These are phyloP conservation scores for Patella pellucida DNA, from an alignment of 2,888 invertebrate species.

Conservation along the genomic window DNA sequence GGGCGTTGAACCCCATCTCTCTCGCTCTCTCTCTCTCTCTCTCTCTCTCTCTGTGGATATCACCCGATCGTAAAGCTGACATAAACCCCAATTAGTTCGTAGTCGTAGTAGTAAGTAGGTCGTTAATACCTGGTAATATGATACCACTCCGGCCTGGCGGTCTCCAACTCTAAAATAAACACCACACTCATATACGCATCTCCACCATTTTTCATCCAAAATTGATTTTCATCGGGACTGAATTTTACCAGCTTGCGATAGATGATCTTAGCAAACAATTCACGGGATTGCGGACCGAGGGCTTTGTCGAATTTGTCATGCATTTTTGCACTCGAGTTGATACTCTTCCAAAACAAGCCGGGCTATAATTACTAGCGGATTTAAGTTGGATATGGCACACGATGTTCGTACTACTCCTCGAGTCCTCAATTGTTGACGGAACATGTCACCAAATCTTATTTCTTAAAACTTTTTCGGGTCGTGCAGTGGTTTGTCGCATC, in stretches of 20 bases:
- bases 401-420: neutral
- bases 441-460: neutral
- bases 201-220: neutral
- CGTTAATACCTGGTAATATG: too few relatives aligned
- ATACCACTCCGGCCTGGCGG: too few relatives aligned
- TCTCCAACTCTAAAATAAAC: neutral
- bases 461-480: too few relatives aligned
- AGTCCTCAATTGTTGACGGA: neutral
- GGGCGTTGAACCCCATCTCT: too few relatives aligned
- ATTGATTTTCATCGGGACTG: neutral
- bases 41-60: too few relatives aligned
- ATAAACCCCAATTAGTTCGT: too few relatives aligned
- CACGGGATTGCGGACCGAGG: neutral
- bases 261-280: conserved; percentile 2
- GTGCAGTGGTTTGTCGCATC: too few relatives aligned
- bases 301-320: conserved; percentile 2
- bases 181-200: neutral
- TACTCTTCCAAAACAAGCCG: conserved; percentile 1
- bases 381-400: neutral
- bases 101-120: too few relatives aligned
- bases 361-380: neutral
- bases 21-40: too few relatives aligned
- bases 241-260: neutral
- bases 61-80: too few relatives aligned
- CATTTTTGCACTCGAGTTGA: conserved; percentile 5